Evolutionary conservation across 2,797 vertebrate genomes (phyloP), one percentile per base, ranked within the genome.

Genomic region (Lerista edwardsae): DNA sequence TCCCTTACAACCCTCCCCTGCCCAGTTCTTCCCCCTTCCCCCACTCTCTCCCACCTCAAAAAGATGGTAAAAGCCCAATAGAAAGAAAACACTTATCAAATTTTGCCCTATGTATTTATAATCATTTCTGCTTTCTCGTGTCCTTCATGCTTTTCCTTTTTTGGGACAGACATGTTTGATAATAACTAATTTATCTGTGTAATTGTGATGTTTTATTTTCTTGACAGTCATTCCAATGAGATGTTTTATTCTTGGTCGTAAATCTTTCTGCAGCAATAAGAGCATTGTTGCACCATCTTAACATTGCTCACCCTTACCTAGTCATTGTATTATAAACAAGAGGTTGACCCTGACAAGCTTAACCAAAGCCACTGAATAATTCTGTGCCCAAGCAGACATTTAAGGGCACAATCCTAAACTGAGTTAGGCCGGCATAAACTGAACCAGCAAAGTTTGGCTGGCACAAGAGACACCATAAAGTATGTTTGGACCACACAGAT

Each of bases 101-200:
- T 34, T 15, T 68, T 68, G 65, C 2, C 31, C 64, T 11, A 65
- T 17, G 21, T 87, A 34, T 84, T 7, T 61, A 6, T 14, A 41
- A 25, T 29, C 41, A 51, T 67, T 78, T 14, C 25, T 65, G 1
- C 9, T 47, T 3, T 10, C 10, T 25, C 77, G 3, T 69, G 72
- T 79, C 41, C 84, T 1, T 0, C 1, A 17, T 82, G 76, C 0
- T 62, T 57, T 84, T 84, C 61, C 23, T 41, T 4, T 39, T 7
- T 4, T 84, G 36, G 31, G 11, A 77, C 23, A 80, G n/a, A 57
- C 84, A 79, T 80, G 14, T 78, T 29, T 88, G 59, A 51, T 21
- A 86, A 51, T 51, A 51, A 51, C 47, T 6, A 64, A 64, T 64
- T 27, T n/a, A 31, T 14, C 12, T 67, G n/a, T 31, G 14, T 34